phyloP scores from a whole-genome alignment of 2,888 invertebrate species.

The Callimorpha dominula region DNA sequence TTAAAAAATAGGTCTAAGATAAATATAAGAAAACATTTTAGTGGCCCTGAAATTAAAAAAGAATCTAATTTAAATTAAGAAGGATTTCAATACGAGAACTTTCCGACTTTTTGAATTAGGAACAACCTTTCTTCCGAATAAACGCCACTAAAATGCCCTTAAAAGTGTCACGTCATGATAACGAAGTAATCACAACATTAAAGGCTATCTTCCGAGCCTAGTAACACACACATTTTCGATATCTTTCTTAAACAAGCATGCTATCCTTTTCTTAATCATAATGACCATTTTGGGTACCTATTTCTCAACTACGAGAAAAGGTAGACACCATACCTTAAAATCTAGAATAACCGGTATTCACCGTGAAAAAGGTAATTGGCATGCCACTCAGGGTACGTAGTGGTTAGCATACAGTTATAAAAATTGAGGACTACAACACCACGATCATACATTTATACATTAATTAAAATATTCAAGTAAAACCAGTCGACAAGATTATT shows the following conservation, averaged over 20 bases:
- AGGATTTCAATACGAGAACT: not conserved
- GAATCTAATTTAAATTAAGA: not conserved
- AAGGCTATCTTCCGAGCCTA: not conserved
- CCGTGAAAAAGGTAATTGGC: constrained; percentile 32
- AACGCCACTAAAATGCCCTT: constrained; percentile 41
- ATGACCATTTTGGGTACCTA: not conserved
- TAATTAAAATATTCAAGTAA: constrained; percentile 6
- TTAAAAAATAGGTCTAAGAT: constrained; percentile 7
- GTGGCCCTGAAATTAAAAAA: constrained; percentile 3
- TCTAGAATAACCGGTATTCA: not conserved
- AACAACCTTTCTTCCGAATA: not conserved
- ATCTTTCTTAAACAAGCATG: not conserved
- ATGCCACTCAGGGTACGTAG: not conserved
- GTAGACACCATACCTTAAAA: not conserved
- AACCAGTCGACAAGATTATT: not conserved
- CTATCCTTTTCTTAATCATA: not conserved
- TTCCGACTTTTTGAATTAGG: not conserved
- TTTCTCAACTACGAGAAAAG: not conserved
- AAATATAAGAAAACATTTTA: constrained; percentile 3
- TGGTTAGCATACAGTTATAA: not conserved
- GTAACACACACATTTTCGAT: not conserved
- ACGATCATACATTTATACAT: not conserved
- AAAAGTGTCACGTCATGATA: constrained; percentile 60
- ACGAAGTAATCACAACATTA: constrained; percentile 68
- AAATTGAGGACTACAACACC: constrained; percentile 1